These are phyloP conservation scores for Stigmatopora nigra DNA, from an alignment of 2,113 vertebrate species.

Conservation along the genomic window DNA sequence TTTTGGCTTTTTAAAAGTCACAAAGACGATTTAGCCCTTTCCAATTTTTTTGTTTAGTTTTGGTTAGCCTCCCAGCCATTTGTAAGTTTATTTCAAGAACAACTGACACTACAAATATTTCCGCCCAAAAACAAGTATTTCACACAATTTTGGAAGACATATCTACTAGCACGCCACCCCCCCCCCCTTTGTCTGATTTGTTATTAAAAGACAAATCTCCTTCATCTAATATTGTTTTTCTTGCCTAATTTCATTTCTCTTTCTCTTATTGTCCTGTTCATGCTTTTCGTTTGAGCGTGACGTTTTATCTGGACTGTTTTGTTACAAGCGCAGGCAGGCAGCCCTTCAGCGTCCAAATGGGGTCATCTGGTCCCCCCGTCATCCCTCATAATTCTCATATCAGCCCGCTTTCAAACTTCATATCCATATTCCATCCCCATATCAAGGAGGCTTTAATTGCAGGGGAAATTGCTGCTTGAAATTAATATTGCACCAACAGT, in stretches of 20 bases:
- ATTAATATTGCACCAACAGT: conserved; percentile 35
- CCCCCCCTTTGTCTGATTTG: conserved; percentile 41
- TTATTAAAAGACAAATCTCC: conserved; percentile 30
- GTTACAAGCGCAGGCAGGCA: conserved; percentile 32
- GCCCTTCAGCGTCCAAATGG: conserved; percentile 30
- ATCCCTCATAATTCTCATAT: conserved; percentile 64
- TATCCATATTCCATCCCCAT: conserved; percentile 47
- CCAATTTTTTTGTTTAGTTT: not conserved
- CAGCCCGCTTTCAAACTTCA: conserved; percentile 56
- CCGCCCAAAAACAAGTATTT: conserved; percentile 19
- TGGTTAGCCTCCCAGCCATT: conserved; percentile 46
- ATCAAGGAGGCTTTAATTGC: conserved; percentile 59
- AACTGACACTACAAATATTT: conserved; percentile 33
- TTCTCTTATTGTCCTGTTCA: conserved; percentile 44
- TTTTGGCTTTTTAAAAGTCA: not conserved
- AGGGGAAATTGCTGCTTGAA: conserved; percentile 50
- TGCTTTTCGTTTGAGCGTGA: conserved; percentile 27
- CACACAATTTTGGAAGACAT: conserved; percentile 16
- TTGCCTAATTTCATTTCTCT: conserved; percentile 40
- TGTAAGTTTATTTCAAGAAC: conserved; percentile 61
- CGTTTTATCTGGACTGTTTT: conserved; percentile 46
- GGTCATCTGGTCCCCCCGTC: conserved; percentile 52
- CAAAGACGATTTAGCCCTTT: not conserved
- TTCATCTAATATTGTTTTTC: conserved; percentile 8
- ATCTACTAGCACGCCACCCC: not conserved